Evolutionary conservation across 2,113 vertebrate genomes (phyloP).

Genomic region (Brachypodius melanocephalos): DNA sequence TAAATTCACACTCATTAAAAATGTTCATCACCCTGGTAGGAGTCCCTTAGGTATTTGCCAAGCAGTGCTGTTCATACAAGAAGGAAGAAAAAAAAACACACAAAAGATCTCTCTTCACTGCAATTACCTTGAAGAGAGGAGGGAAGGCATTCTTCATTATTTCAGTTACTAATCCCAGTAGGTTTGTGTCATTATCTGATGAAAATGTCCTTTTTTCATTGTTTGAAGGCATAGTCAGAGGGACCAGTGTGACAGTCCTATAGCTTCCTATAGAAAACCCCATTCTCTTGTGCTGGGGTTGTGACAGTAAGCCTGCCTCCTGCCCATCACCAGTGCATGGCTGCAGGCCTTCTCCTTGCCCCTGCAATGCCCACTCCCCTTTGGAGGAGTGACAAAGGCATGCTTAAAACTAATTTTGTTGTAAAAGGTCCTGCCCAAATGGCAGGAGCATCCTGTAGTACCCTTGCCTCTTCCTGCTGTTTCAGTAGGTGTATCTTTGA

Average conservation of each 20-base stretch:
- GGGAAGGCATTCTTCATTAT: constrained; percentile 59
- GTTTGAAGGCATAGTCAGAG: neutral
- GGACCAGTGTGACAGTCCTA: neutral
- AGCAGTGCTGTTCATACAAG: neutral
- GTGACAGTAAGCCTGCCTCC: neutral
- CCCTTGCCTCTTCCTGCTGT: neutral
- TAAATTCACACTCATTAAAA: constrained; percentile 24
- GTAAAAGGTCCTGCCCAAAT: neutral
- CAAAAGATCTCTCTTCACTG: constrained; percentile 21
- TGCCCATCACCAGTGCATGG: neutral
- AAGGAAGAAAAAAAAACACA: neutral
- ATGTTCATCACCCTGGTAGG: neutral
- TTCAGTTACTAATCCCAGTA: constrained; percentile 56
- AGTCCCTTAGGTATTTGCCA: constrained; percentile 32
- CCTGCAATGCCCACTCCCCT: neutral
- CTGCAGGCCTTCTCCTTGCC: neutral
- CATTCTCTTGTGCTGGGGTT: neutral
- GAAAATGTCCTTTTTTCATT: constrained; percentile 49
- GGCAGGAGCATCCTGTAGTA: neutral
- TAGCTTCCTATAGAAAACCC: neutral
- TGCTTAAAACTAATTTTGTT: neutral
- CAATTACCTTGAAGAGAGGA: constrained; percentile 22
- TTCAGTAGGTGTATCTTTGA: neutral
- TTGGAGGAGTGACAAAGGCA: neutral
- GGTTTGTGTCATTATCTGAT: constrained; percentile 58